phyloP scores from a whole-genome alignment of 2,888 invertebrate genomes.

The Scaptomyza flava region DNA sequence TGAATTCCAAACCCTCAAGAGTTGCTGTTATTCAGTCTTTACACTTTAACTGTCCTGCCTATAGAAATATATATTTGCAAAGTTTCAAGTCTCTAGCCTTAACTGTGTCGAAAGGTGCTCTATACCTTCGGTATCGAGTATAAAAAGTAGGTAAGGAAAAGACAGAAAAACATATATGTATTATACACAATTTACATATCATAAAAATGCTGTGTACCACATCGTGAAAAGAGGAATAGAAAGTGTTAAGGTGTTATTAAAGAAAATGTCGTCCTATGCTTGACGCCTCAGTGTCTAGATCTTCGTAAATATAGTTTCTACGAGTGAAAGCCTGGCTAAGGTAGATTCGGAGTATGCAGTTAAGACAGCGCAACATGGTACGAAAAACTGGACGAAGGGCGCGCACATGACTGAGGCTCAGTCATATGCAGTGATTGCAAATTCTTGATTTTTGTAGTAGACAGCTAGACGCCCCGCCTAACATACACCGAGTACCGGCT shows the following conservation, averaged over 20 bases:
- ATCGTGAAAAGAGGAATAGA: background rate
- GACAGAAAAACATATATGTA: no score
- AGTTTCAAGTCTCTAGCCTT: background rate
- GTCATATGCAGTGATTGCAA: slow-evolving; percentile 22
- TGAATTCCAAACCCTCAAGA: no score
- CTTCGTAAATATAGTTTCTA: slow-evolving; percentile 1
- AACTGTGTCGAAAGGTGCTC: no score
- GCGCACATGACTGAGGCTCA: slow-evolving; percentile 47
- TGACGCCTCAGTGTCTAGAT: slow-evolving; percentile 62
- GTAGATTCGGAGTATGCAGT: slow-evolving; percentile 11
- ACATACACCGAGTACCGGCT: slow-evolving; percentile 20
- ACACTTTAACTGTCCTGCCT: no score
- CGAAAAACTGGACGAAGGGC: slow-evolving; percentile 41
- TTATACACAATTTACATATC: no score
- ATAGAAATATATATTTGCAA: no score
- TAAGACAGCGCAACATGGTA: slow-evolving; percentile 23
- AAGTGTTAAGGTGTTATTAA: background rate
- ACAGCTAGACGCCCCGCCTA: slow-evolving; percentile 65
- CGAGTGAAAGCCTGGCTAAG: background rate
- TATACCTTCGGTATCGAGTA: no score
- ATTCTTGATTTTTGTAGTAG: slow-evolving; percentile 45
- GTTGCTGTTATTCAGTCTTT: no score
- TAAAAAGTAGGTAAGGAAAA: no score
- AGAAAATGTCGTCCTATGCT: slow-evolving; percentile 1
- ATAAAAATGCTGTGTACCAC: background rate